Evolutionary conservation across 2,888 invertebrate species (phyloP), one percentile per base, ranked within the genome.

Genomic region (Zygothrica quintamaculata): DNA sequence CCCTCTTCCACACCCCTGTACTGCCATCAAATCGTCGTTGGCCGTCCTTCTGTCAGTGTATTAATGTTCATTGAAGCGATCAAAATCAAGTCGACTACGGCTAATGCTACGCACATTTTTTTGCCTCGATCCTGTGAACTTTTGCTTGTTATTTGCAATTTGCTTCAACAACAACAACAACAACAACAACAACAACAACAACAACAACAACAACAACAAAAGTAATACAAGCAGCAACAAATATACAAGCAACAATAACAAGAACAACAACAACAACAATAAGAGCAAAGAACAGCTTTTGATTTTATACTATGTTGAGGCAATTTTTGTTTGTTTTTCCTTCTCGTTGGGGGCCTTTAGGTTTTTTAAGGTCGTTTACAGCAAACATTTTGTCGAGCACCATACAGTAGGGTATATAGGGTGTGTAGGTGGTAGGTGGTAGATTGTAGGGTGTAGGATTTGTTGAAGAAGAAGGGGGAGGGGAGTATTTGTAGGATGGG

Each of bases 51-150:
- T 68, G 47, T 33, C 60, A 59, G 76, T 77, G 65, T 85, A 85
- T 87, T 88, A 88, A 79, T 88, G 85, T 85, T 87, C 85, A 88
- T 77, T 88, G 85, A 88, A 74, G 79, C 88, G 79, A 80, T 72
- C 66, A 84, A 85, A 88, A 88, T 88, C 81, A 87, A 87, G 81
- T 88, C 88, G 85, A 77, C 85, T 84, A 79, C 73, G 76, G 80
- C 86, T 81, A 81, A 81, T 81, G 78, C 77, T 73, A 81, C 86
- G 74, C 88, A 77, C 84, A 81, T 69, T 79, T 70, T 66, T 68
- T 72, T 44, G n/a, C n/a, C 70, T 56, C 61, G 72, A 70, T 66
- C 66, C 58, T 69, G 77, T 69, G 65, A 78, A 84, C 74, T 76
- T 80, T 86, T 51, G 71, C 79, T 84, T 81, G 86, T 84, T 86